Percentiles rank a stretch among this genome's conserved stretches.
Evolutionary conservation across 2,113 vertebrate species (phyloP).

Genomic region (Nothocercus julius): DNA sequence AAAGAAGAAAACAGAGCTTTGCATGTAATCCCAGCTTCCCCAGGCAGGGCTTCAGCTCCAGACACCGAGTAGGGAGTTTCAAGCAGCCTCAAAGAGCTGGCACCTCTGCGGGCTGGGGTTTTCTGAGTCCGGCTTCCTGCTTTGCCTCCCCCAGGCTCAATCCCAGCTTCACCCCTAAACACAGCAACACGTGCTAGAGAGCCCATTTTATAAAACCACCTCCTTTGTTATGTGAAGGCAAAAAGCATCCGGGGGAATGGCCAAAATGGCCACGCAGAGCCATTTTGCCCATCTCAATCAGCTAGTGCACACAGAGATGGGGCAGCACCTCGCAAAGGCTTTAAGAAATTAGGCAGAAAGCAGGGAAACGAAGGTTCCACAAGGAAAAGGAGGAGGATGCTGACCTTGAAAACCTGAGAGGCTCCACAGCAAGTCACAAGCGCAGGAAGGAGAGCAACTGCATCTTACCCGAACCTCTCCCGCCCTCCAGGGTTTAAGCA

Average conservation of each 20-base stretch:
- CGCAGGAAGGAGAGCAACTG: not conserved
- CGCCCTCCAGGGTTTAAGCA: not conserved
- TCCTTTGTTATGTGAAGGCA: not conserved
- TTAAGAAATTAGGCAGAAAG: not conserved
- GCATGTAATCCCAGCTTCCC: not conserved
- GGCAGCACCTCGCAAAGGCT: not conserved
- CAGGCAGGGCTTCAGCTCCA: conserved; percentile 8
- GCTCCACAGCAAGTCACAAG: not conserved
- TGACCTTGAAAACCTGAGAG: not conserved
- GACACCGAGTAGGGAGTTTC: not conserved
- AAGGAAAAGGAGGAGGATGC: fast-evolving
- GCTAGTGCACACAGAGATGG: fast-evolving
- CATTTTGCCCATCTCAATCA: not conserved
- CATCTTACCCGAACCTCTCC: not conserved
- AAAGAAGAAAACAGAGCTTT: conserved; percentile 15
- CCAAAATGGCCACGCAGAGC: not conserved
- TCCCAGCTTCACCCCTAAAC: not conserved
- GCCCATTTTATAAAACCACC: not conserved
- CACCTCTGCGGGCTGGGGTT: not conserved
- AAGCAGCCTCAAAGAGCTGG: not conserved
- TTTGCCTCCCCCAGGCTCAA: not conserved
- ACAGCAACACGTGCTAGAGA: not conserved
- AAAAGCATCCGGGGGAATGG: not conserved
- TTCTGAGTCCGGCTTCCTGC: not conserved
- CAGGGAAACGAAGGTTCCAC: not conserved